Evolutionary conservation across 2,113 vertebrate genomes (phyloP).

Genomic region (Embiotoca jacksoni): DNA sequence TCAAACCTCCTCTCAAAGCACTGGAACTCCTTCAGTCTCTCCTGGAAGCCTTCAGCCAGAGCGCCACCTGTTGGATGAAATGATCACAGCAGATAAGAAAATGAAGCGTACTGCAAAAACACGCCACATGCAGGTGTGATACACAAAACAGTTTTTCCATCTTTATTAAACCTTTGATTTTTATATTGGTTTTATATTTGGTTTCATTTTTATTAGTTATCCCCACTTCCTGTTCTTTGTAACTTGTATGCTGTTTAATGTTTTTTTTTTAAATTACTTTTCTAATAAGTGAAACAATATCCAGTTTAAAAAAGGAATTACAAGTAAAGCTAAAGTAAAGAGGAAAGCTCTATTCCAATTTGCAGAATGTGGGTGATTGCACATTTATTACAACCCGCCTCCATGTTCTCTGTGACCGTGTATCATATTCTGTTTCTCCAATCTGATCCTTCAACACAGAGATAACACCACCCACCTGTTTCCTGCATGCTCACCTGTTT

Average conservation of each 20-base stretch:
- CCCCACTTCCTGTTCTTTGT: not conserved
- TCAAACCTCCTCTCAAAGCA: constrained; percentile 97
- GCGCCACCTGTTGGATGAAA: constrained; percentile 87
- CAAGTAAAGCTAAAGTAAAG: no score
- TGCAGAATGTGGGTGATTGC: no score
- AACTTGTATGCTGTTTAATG: not conserved
- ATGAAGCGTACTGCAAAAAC: not conserved
- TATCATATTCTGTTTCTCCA: no score
- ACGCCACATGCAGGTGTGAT: no score
- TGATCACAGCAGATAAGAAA: not conserved
- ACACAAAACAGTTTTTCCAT: no score
- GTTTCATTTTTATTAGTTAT: no score
- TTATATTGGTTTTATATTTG: no score
- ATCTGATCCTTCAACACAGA: no score
- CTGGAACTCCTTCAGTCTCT: constrained; percentile 95
- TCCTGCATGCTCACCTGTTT: constrained; percentile 85
- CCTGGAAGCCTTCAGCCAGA: constrained; percentile 95
- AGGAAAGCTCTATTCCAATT: no score
- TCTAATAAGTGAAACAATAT: not conserved
- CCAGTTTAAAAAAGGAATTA: not conserved
- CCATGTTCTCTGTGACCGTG: no score
- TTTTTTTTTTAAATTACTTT: not conserved
- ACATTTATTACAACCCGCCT: no score
- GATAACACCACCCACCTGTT: not conserved
- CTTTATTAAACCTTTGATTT: no score